phyloP scores from a whole-genome alignment of 2,113 vertebrate genomes.

The Halichoerus grypus region DNA sequence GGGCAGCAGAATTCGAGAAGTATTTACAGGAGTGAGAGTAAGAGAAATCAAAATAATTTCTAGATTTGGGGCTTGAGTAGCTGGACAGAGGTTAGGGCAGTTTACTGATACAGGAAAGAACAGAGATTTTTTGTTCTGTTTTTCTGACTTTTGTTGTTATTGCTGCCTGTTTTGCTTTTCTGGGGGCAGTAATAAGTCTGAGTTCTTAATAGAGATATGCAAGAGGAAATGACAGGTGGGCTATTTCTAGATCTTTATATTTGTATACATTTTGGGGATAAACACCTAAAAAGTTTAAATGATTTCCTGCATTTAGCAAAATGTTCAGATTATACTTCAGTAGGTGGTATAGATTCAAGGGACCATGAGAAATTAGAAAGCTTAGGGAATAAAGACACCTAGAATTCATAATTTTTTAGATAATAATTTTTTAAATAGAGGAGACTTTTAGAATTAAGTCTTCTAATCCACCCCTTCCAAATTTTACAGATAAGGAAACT shows the following conservation, averaged over 20 bases:
- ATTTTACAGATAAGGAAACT: not conserved
- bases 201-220: not conserved
- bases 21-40: not conserved
- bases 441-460: not conserved
- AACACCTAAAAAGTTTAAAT: not conserved
- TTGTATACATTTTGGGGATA: not conserved
- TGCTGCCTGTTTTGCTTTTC: not conserved
- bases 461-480: not conserved
- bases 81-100: not conserved
- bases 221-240: not conserved
- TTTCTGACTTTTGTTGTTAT: not conserved
- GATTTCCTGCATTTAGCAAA: not conserved
- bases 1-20: not conserved
- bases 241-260: not conserved
- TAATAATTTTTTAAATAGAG: not conserved
- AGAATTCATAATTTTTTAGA: not conserved
- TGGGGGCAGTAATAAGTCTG: not conserved
- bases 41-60: not conserved
- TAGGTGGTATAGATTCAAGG: not conserved
- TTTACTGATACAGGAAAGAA: not conserved
- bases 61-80: not conserved
- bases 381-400: not conserved
- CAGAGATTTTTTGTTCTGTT: not conserved
- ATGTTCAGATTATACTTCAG: not conserved
- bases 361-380: not conserved